Evolutionary conservation across 2,888 invertebrate genomes (phyloP).

Genomic region (Pammene aurita): DNA sequence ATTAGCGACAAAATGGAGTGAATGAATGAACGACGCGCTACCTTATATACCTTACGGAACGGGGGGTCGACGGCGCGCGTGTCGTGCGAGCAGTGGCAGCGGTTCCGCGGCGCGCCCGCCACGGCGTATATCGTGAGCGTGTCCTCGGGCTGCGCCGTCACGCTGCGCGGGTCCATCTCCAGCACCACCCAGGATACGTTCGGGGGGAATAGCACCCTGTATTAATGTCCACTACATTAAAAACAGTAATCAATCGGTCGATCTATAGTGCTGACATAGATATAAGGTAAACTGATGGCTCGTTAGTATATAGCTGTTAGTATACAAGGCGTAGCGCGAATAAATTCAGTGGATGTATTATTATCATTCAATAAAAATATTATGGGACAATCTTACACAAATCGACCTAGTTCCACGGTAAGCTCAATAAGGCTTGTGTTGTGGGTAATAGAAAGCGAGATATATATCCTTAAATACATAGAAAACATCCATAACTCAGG

Average conservation of each 20-base stretch:
- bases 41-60: conserved; percentile 78
- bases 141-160: conserved; percentile 97
- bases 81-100: conserved; percentile 66
- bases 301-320: too few species aligned
- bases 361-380: too few species aligned
- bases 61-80: conserved; percentile 62
- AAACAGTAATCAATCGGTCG: neutral
- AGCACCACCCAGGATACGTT: conserved; percentile 95
- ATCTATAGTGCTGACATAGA: too few species aligned
- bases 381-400: too few species aligned
- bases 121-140: conserved; percentile 86
- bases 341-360: too few species aligned
- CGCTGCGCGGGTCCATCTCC: conserved; percentile 96
- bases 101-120: conserved; percentile 67
- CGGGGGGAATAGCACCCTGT: conserved; percentile 93
- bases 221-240: conserved; percentile 30
- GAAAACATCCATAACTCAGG: too few species aligned
- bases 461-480: too few species aligned
- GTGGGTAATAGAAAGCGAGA: too few species aligned
- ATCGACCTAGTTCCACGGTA: too few species aligned
- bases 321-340: too few species aligned
- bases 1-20: neutral
- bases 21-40: conserved; percentile 52
- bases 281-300: too few species aligned
- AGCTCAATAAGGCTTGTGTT: too few species aligned